Evolutionary conservation across 2,888 invertebrate species (phyloP), one percentile per base, ranked within the genome.

Genomic region (Teleiodes luculella): DNA sequence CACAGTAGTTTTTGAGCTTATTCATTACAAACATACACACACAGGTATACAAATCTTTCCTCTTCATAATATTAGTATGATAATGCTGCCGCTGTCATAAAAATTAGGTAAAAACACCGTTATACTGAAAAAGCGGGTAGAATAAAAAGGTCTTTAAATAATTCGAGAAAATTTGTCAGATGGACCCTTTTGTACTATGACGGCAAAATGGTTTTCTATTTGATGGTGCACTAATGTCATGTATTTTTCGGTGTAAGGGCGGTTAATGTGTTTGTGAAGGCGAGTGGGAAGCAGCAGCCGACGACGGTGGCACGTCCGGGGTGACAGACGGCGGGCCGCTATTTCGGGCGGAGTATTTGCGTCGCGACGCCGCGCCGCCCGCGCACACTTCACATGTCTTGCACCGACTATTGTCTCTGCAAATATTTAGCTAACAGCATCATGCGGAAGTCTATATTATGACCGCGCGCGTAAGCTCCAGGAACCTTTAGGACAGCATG

Each of bases 291-390:
- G 53, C 54, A 24, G 48, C 28, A 46, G 43, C 47, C 11, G 39
- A 20, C 65, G 62, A 56, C 67, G 66, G 63, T 65, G 67, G 56
- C 62, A 66, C 69, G 73, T 71, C 76, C 80, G 72, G 78, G 82
- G 80, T 80, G 80, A 74, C 77, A 80, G 83, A 81, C 84, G 79
- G 76, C 77, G 76, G 71, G 78, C 68, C 78, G 79, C 80, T 86
- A 86, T 86, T 86, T 86, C 74, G 64, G 80, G 76, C 76, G 56
- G 73, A 57, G 76, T 83, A 86, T 86, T 85, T 83, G 79, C 76
- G 80, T 76, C 78, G 67, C 73, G 75, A 65, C 77, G 69, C 61
- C 68, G 67, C 66, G 57, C 63, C 61, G 59, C 59, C 54, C 56
- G 70, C 73, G 71, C 70, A 74, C 74, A 76, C 74, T 70, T 69